A percentile compares a stretch with the other conserved stretches of the same genome.
Evolutionary conservation across 1,140 invertebrate genomes (phyloP).

Genomic region (Melipona quadrifasciata): DNA sequence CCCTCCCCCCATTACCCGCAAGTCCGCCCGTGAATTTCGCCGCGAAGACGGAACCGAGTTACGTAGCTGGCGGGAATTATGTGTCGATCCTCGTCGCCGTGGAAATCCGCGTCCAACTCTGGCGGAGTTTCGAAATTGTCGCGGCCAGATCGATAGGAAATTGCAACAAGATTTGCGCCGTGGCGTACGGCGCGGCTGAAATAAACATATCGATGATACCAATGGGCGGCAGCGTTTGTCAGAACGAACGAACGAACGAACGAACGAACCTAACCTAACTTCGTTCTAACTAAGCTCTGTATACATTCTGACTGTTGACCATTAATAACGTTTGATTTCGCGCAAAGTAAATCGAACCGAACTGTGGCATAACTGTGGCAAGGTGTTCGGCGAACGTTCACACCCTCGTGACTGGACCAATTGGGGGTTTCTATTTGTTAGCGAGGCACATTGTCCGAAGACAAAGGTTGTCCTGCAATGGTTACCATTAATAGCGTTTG

Average conservation of each 20-base stretch:
- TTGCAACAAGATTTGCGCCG: constrained; percentile 4
- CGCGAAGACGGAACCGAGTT: constrained; percentile 31
- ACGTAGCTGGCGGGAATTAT: constrained; percentile 46
- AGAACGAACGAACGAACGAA: neutral
- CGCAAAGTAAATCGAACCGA: neutral
- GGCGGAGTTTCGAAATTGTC: constrained; percentile 19
- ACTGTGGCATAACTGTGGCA: neutral
- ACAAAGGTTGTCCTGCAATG: neutral
- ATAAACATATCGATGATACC: neutral
- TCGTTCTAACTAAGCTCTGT: too few relatives aligned
- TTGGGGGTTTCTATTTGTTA: constrained; percentile 3
- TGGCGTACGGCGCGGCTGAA: too few relatives aligned
- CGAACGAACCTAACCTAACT: too few relatives aligned
- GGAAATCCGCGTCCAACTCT: constrained; percentile 8
- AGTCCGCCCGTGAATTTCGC: constrained; percentile 46
- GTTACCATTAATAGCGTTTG: neutral
- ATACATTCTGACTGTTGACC: neutral
- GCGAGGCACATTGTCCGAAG: neutral
- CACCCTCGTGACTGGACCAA: neutral
- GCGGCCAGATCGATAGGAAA: constrained; percentile 6
- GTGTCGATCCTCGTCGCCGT: constrained; percentile 38
- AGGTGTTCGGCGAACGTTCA: neutral
- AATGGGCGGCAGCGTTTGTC: neutral
- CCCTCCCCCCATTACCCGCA: neutral
- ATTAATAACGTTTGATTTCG: neutral